Base-by-base conservation (phyloP, 2,888 invertebrate species). In the Chrysopilus asiliformis region DNA sequence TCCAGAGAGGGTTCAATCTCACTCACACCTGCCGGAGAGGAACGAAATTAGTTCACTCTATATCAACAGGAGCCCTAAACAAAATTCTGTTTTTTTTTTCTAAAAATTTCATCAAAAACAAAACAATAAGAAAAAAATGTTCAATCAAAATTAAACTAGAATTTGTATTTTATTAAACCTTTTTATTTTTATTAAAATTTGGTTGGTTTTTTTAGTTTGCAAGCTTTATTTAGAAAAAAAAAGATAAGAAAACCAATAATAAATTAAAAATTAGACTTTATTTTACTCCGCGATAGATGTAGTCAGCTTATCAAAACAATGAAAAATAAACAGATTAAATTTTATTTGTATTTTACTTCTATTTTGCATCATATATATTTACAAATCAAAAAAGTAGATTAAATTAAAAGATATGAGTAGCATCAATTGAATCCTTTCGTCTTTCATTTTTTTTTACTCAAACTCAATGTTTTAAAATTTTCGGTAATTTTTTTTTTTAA, bases 31-130 rank as follows among this genome's bases (percentile, higher is more conserved):
- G 64, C 58, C 61, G 62, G 64, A 64, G 64, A 64, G 64, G 64
- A 64, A 64, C 64, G 61, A 64, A 59, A 57, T 64, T 64, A 64
- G 64, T 64, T 64, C 63, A 50, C 64, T 64, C 64, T 63, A 46
- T 56, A 62, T 61, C 62, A 64, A 62, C 63, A 61, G 64, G 64
- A 63, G 46, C 46, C 52, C 51, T 49, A 50, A 49, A 48, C 47
- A 49, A 47, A 43, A 45, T 46, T 49, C 37, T 44, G 15, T 38
- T 42, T 38, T 45, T 41, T 27, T 37, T 37, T 37, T 35, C 37
- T 39, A 36, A 36, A 32, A 31, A 28, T 38, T 36, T 32, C 26
- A 37, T 31, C 26, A 36, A 30, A 36, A 36, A 22, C 36, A 36
- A 36, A 36, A 35, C 29, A 35, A 36, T 27, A 15, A n/a, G n/a